Percentiles rank a stretch among this genome's conserved stretches.
Evolutionary conservation across 2,888 invertebrate species (phyloP).

Genomic region (Drosophila neutralis): DNA sequence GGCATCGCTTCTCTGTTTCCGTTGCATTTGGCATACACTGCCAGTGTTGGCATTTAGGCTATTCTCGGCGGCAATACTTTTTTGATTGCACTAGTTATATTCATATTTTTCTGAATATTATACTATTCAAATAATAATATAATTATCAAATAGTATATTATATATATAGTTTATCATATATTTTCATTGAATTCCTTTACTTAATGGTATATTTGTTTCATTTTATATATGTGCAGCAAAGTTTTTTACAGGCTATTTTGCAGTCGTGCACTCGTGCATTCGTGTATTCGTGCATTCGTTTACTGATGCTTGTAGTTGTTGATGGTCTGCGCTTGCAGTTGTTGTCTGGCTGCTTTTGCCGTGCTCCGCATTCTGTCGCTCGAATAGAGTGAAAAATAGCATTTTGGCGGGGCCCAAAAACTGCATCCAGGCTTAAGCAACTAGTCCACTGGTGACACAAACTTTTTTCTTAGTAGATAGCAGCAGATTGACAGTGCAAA

Average conservation of each 20-base stretch:
- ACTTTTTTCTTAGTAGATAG: conserved; percentile 19
- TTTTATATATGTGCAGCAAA: neutral
- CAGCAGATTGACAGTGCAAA: conserved; percentile 58
- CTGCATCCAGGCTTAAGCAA: conserved; percentile 22
- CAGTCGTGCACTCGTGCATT: neutral
- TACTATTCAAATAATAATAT: neutral
- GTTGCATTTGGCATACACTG: conserved; percentile 13
- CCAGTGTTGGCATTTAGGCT: neutral
- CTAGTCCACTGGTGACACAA: conserved; percentile 27
- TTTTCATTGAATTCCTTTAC: neutral
- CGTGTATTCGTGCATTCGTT: neutral
- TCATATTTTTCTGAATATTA: neutral
- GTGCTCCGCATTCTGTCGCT: conserved; percentile 64
- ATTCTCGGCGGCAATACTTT: neutral
- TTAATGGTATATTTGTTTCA: neutral
- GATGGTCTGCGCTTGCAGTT: conserved; percentile 22
- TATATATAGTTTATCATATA: neutral
- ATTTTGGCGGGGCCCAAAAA: conserved; percentile 62
- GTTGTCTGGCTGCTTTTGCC: conserved; percentile 38
- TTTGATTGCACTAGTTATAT: neutral
- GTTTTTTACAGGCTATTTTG: neutral
- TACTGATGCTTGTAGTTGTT: conserved; percentile 5
- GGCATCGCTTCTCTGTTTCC: conserved; percentile 29
- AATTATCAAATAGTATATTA: neutral
- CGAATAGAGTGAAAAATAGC: conserved; percentile 77